Percentiles rank a stretch among this genome's conserved stretches.
phyloP scores from a whole-genome alignment of 2,113 vertebrate genomes.

The Phyllostomus discolor region DNA sequence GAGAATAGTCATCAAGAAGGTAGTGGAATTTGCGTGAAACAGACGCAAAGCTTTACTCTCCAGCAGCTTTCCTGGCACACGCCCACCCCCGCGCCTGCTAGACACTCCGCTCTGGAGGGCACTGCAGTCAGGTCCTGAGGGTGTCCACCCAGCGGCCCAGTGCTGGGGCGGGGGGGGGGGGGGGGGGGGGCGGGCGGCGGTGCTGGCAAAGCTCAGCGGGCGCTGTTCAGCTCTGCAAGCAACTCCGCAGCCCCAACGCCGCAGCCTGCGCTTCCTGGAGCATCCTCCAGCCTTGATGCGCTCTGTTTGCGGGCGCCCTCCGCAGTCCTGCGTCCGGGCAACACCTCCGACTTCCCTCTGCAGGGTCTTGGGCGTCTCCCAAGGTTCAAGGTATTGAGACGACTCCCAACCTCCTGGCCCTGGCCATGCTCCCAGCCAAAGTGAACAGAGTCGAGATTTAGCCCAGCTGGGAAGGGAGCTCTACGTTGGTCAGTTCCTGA shows the following conservation, averaged over 20 bases:
- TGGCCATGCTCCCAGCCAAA: fast-evolving
- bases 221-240: fast-evolving
- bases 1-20: background rate
- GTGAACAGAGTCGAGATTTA: background rate
- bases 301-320: too few relatives aligned
- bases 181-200: too few relatives aligned
- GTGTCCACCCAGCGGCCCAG: too few relatives aligned
- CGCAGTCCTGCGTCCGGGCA: too few relatives aligned
- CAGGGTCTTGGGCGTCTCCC: background rate
- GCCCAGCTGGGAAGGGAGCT: background rate
- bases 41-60: background rate
- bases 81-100: fast-evolving
- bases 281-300: fast-evolving
- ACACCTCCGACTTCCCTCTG: background rate
- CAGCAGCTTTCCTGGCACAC: background rate
- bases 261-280: fast-evolving
- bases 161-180: too few relatives aligned
- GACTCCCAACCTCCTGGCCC: background rate
- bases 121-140: too few relatives aligned
- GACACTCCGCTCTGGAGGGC: background rate
- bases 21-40: background rate
- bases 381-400: background rate
- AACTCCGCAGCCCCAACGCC: background rate
- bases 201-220: background rate
- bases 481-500: background rate